phyloP scores from a whole-genome alignment of 2,113 vertebrate species.

The Rhinolophus sinicus region DNA sequence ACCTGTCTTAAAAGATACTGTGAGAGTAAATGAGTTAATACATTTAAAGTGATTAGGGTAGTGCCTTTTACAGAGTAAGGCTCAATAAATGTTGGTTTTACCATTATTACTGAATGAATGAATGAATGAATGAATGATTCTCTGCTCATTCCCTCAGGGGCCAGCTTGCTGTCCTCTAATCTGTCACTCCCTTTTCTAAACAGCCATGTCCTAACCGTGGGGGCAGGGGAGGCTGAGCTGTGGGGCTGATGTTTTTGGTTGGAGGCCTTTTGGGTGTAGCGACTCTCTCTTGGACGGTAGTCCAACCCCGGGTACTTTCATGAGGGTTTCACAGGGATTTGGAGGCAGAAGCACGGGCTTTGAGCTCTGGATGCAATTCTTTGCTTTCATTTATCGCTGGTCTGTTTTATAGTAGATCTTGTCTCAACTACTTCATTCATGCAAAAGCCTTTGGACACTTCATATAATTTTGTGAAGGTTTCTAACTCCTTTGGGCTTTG shows the following conservation, averaged over 20 bases:
- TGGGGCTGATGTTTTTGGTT: not conserved
- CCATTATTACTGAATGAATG: not conserved
- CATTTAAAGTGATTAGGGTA: not conserved
- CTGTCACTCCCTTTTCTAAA: not conserved
- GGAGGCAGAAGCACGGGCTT: not conserved
- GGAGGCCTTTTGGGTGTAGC: not conserved
- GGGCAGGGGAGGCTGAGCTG: not conserved
- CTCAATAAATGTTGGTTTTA: constrained; percentile 21
- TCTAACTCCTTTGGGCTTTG: constrained; percentile 44
- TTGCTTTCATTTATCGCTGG: constrained; percentile 36
- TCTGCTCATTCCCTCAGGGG: not conserved
- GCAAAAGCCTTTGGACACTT: constrained; percentile 54
- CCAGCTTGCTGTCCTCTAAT: not conserved
- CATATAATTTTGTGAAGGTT: constrained; percentile 54
- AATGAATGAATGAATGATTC: not conserved
- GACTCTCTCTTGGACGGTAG: not conserved
- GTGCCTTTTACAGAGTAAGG: not conserved
- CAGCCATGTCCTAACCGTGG: not conserved
- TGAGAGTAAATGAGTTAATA: not conserved
- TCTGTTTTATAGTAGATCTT: constrained; percentile 47
- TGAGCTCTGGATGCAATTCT: not conserved
- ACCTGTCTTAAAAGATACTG: not conserved
- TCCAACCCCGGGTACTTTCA: not conserved
- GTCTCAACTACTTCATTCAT: constrained; percentile 62
- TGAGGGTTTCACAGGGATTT: constrained; percentile 12